Evolutionary conservation across 2,888 invertebrate genomes (phyloP), one percentile per base, ranked within the genome.

Genomic region (Thera obeliscata): DNA sequence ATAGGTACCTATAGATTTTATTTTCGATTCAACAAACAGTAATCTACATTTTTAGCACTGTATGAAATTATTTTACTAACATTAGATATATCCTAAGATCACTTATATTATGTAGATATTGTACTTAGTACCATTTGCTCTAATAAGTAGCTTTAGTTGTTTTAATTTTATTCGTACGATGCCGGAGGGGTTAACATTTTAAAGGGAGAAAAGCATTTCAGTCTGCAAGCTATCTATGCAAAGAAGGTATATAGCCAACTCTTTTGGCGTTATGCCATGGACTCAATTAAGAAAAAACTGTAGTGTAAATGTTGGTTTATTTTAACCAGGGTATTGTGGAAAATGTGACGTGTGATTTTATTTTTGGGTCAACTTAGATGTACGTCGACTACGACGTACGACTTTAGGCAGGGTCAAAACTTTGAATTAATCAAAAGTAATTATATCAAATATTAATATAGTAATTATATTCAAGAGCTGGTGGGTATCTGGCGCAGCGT

Each of bases 151-250:
- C 56, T 55, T n/a, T 9, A 38, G 41, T 22, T 65, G 11, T 65
- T 65, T 62, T 65, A 69, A 69, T 65, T 58, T 65, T 65, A 69
- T 69, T 65, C 61, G 38, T 59, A 57, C 58, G 35, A 52, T 49
- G 55, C 64, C 61, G 50, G 38, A 68, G 64, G 49, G 61, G 58
- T n/a, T 64, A 57, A 48, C 61, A 65, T 69, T 69, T 56, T 62
- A 2, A 46, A 9, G 43, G 38, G 67, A 56, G 61, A 56, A 63
- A 56, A 58, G 65, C 55, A 69, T 65, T 65, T 55, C 50, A 60
- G 43, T 8, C 62, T 38, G 65, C 59, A 52, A 46, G 65, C 62
- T 59, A 65, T 69, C 69, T 69, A 69, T 69, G 69, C 69, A 69
- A 69, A 65, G 61, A 58, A 69, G 59, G 61, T 52, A 50, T 60